These are phyloP conservation scores for Siphamia tubifer DNA, from an alignment of 2,113 vertebrate species.

Conservation along the genomic window DNA sequence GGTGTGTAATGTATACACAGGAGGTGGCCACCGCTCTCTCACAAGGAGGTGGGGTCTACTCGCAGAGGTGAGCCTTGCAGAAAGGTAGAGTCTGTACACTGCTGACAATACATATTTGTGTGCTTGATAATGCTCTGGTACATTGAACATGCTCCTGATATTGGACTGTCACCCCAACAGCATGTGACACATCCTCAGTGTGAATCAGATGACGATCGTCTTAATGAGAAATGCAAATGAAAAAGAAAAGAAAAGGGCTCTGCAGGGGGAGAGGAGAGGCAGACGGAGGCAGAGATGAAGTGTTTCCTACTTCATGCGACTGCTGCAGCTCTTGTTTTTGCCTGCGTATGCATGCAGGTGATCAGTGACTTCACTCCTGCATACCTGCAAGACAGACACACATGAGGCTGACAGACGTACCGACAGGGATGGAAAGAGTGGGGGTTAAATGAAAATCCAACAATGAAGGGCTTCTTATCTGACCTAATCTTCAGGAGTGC, in stretches of 20 bases:
- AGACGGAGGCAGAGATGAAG: slow-evolving; percentile 17
- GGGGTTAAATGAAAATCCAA: not conserved
- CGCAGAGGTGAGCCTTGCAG: slow-evolving; percentile 27
- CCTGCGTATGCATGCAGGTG: slow-evolving; percentile 47
- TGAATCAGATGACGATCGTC: slow-evolving; percentile 12
- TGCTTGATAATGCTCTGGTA: not conserved
- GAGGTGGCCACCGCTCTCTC: slow-evolving; percentile 34
- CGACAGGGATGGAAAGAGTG: not conserved
- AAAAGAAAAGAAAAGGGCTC: not conserved
- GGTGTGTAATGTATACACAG: slow-evolving; percentile 71
- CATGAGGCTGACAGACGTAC: not conserved
- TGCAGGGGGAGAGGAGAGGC: slow-evolving; percentile 18
- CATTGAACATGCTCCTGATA: not conserved
- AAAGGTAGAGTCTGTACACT: slow-evolving; percentile 54
- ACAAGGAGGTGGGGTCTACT: slow-evolving; percentile 30
- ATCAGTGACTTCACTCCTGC: slow-evolving; percentile 55
- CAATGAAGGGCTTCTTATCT: slow-evolving; percentile 4
- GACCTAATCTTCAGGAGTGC: not conserved
- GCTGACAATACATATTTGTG: slow-evolving; percentile 63
- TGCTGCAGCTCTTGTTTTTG: slow-evolving; percentile 22
- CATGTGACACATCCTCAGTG: slow-evolving; percentile 3
- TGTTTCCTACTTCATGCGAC: slow-evolving; percentile 24
- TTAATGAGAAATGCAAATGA: slow-evolving; percentile 60
- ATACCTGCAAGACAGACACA: slow-evolving; percentile 24
- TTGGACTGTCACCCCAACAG: not conserved